Evolutionary conservation across 2,797 vertebrate genomes (phyloP).

Genomic region (Liparis tanakae): DNA sequence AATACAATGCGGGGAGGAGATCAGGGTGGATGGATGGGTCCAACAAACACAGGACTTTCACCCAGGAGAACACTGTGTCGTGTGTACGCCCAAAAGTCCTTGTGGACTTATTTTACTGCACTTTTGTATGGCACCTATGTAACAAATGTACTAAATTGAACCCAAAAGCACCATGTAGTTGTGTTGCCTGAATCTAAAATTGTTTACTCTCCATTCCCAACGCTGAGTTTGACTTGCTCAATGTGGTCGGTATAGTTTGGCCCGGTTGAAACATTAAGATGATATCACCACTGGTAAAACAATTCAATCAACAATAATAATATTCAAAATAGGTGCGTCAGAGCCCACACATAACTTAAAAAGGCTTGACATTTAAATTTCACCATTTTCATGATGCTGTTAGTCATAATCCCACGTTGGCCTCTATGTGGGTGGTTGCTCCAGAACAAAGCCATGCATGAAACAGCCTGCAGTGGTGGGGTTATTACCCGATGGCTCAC

Average conservation of each 20-base stretch:
- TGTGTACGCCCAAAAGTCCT: background rate
- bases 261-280: background rate
- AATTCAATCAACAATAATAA: background rate
- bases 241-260: background rate
- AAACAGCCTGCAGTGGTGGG: background rate
- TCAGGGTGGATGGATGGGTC: background rate
- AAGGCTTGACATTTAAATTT: background rate
- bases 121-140: too few species aligned
- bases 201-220: background rate
- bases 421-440: background rate
- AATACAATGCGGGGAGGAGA: background rate
- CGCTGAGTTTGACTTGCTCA: background rate
- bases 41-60: background rate
- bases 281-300: background rate
- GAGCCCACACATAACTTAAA: background rate
- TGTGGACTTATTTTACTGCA: background rate
- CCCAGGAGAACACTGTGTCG: background rate
- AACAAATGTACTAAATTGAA: too few species aligned
- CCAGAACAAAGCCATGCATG: background rate
- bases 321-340: background rate
- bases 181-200: background rate
- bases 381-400: background rate
- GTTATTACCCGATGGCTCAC: background rate
- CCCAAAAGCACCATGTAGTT: background rate
- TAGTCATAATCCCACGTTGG: background rate